Conservation (phyloP, 2,797 vertebrate species). For the Hydrolagus colliei region DNA sequence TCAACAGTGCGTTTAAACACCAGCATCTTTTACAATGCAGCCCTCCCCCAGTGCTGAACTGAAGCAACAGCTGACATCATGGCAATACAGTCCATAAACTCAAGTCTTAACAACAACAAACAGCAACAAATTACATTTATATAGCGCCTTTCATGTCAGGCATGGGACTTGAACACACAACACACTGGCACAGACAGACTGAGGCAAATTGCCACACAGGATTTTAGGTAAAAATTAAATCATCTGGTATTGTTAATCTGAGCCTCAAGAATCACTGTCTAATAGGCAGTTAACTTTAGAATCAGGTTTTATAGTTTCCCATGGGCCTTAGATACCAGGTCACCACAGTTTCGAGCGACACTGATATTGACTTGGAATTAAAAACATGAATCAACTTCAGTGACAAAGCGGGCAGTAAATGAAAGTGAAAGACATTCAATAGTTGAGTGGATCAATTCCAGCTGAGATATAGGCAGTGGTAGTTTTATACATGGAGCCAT, state of each 20-base stretch:
- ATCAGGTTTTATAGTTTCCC: neutral
- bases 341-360: neutral
- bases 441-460: neutral
- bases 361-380: neutral
- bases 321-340: neutral
- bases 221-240: neutral
- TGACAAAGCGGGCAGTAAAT: slow-evolving; percentile 1
- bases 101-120: no score
- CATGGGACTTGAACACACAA: no score
- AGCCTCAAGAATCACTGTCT: neutral
- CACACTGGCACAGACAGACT: no score
- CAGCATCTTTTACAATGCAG: no score
- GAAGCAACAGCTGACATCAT: no score
- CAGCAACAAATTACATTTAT: neutral
- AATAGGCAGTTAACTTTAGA: neutral
- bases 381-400: neutral
- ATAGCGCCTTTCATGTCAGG: neutral
- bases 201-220: no score
- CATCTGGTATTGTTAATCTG: neutral
- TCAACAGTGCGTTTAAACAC: no score
- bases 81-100: no score
- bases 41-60: no score
- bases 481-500: neutral
- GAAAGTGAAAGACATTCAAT: neutral
- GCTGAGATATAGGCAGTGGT: neutral